These are phyloP conservation scores for Chionis minor DNA, from an alignment of 2,113 vertebrate genomes.

Conservation along the genomic window DNA sequence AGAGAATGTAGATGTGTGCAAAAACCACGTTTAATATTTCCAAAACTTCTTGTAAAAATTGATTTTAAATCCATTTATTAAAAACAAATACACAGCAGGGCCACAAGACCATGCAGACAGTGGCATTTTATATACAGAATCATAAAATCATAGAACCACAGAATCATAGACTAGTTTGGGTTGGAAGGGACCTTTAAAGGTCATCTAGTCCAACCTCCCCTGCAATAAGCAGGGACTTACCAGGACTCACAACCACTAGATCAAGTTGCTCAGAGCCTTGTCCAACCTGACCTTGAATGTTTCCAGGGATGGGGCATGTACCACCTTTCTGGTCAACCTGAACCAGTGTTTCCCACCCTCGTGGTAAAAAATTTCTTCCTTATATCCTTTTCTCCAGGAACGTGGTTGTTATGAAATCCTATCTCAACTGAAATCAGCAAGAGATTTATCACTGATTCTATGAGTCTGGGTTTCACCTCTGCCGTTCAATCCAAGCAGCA, in stretches of 20 bases:
- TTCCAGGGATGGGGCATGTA: neutral
- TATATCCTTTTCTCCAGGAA: neutral
- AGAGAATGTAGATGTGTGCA: neutral
- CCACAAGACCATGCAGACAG: neutral
- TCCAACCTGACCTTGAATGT: neutral
- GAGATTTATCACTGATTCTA: neutral
- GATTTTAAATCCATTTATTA: neutral
- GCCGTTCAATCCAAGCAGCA: neutral
- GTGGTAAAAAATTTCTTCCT: neutral
- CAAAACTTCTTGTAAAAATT: neutral
- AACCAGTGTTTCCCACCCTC: neutral
- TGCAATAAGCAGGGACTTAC: neutral
- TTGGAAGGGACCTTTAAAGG: neutral
- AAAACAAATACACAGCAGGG: neutral
- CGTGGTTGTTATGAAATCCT: neutral
- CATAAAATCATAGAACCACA: neutral
- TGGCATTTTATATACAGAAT: neutral
- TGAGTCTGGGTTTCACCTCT: neutral
- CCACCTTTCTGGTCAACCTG: neutral
- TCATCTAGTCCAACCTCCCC: neutral
- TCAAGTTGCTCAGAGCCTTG: neutral
- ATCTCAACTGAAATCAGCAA: neutral
- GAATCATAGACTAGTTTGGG: neutral
- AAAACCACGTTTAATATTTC: neutral
- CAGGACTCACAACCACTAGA: neutral